These are phyloP conservation scores for Elysia crispata DNA, from an alignment of 2,888 invertebrate species.

Conservation along the genomic window DNA sequence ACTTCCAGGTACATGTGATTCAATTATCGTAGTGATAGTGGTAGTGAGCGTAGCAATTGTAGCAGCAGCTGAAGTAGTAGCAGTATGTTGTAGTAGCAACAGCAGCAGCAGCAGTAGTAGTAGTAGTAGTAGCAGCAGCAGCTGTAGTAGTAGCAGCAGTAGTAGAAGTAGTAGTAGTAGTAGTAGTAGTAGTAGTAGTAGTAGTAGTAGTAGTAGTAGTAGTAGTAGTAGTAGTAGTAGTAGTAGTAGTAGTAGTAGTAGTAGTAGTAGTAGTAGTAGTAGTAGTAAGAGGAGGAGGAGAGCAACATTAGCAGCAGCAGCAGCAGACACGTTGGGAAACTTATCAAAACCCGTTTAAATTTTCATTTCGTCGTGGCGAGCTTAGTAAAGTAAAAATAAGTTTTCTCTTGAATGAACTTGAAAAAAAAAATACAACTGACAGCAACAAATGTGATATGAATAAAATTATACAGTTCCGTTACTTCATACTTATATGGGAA, in stretches of 20 bases:
- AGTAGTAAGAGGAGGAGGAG: neutral
- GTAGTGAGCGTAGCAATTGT: neutral
- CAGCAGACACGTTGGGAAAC: neutral
- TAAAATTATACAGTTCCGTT: too few relatives aligned
- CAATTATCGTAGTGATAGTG: constrained; percentile 9
- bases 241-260: constrained; percentile 30
- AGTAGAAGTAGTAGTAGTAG: constrained; percentile 27
- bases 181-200: constrained; percentile 29
- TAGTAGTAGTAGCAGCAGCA: constrained; percentile 3
- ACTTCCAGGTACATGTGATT: too few relatives aligned
- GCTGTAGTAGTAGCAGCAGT: constrained; percentile 22
- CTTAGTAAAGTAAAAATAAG: too few relatives aligned
- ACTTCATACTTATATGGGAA: too few relatives aligned
- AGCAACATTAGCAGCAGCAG: constrained; percentile 21
- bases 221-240: constrained; percentile 5
- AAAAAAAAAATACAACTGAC: too few relatives aligned
- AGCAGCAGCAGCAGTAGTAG: constrained; percentile 25
- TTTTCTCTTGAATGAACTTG: too few relatives aligned
- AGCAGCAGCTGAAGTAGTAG: constrained; percentile 24
- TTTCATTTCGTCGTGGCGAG: too few relatives aligned
- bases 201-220: constrained; percentile 36
- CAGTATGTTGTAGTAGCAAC: too few relatives aligned
- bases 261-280: constrained; percentile 18
- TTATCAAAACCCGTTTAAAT: too few relatives aligned
- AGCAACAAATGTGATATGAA: too few relatives aligned